A percentile compares a stretch with the other conserved stretches of the same genome.
phyloP scores from a whole-genome alignment of 2,888 invertebrate species.

The Acleris cristana region DNA sequence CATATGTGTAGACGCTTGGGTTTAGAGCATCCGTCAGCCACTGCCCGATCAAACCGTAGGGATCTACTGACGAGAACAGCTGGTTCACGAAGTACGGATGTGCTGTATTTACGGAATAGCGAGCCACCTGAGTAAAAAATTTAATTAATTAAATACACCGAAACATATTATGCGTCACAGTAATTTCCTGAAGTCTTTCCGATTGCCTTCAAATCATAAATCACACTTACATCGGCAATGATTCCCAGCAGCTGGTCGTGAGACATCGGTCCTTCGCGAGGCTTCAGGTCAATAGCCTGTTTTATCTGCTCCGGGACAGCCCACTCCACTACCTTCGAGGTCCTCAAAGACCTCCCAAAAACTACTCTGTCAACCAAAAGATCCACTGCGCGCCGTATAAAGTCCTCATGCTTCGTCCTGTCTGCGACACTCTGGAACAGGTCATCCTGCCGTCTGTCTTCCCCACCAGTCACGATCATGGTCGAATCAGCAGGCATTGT shows the following conservation, averaged over 20 bases:
- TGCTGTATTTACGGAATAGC: slow-evolving; percentile 94
- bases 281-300: slow-evolving; percentile 86
- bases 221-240: slow-evolving; percentile 86
- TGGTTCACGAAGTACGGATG: slow-evolving; percentile 96
- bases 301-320: slow-evolving; percentile 89
- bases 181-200: neutral
- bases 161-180: neutral
- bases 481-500: slow-evolving; percentile 79
- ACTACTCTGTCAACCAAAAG: slow-evolving; percentile 89
- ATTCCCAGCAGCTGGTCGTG: slow-evolving; percentile 88
- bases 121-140: slow-evolving; percentile 65
- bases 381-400: slow-evolving; percentile 88
- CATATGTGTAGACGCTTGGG: slow-evolving; percentile 94
- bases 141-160: neutral
- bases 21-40: slow-evolving; percentile 94
- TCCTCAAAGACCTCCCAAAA: slow-evolving; percentile 88
- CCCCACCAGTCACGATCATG: slow-evolving; percentile 66
- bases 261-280: slow-evolving; percentile 83
- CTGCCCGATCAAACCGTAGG: slow-evolving; percentile 92
- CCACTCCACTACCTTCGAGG: slow-evolving; percentile 92
- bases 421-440: slow-evolving; percentile 86
- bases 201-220: slow-evolving; percentile 22
- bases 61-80: slow-evolving; percentile 92
- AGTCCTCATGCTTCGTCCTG: slow-evolving; percentile 87
- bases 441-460: slow-evolving; percentile 54